Evolutionary conservation across 2,113 vertebrate species (phyloP), one percentile per base, ranked within the genome.

Genomic region (Antechinus flavipes): DNA sequence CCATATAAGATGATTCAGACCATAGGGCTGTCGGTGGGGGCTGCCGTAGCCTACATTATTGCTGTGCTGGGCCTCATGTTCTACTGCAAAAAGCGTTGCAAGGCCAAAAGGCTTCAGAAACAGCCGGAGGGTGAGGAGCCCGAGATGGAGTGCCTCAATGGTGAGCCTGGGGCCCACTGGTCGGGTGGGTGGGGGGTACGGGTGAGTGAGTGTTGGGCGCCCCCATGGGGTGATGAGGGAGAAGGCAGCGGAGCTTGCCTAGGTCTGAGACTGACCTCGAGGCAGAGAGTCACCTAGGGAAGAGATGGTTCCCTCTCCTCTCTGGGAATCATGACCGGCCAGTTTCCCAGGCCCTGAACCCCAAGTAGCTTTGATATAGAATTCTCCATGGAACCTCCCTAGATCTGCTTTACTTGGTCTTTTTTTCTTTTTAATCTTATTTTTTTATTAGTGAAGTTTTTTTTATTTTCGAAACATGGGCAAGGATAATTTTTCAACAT

Each of bases 1-100:
- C 99, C 99, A 0, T 99, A 99, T 96, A 99, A 99, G 98, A 99
- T 99, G 99, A 99, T 99, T 98, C 99, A 99, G 98, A 99, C 99
- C 94, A 99, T 99, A 0, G 99, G 99, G 3, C 99, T 99, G 90
- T 99, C 99, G 0, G 99, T 99, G 97, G 99, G 99, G 0, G 99
- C 99, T 0, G 99, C 99, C 0, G 99, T 99, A 91, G 99, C 99
- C 16, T 99, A 99, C 97, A 99, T 99, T 93, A 99, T 99, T 0
- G 99, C 99, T 0, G 99, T 99, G 35, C 98, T 99, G 96, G 99
- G 99, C 49, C 99, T 99, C 98, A 99, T 99, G 99, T 99, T 99
- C 98, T 99, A 99, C 98, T 99, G 99, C 97, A 99, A 99, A 98
- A 99, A 99, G 97, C 98, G 99, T 47, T 99, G 99, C 95, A 99